These are phyloP conservation scores for Bombylius major DNA, from an alignment of 2,888 invertebrate genomes.

Conservation along the genomic window DNA sequence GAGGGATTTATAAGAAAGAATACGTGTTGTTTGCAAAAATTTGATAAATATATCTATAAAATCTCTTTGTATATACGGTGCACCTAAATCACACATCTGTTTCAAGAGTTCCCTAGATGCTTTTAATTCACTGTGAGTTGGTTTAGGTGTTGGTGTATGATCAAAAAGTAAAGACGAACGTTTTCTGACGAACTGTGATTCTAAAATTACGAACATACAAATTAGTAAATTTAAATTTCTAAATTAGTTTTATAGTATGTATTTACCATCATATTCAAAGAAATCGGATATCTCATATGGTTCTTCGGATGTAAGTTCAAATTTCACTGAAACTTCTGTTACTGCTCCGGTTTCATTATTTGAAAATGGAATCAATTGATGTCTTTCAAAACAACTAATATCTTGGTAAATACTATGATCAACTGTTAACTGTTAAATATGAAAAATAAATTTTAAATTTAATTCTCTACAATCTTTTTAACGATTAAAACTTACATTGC, in stretches of 20 bases:
- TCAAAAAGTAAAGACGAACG: conserved; percentile 59
- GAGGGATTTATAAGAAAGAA: conserved; percentile 55
- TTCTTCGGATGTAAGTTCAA: conserved; percentile 44
- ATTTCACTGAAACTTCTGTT: conserved; percentile 48
- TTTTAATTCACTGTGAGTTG: conserved; percentile 56
- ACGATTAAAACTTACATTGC: conserved; percentile 36
- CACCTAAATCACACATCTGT: conserved; percentile 48
- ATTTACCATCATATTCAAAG: conserved; percentile 24
- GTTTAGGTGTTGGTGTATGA: conserved; percentile 51
- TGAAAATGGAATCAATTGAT: conserved; percentile 64
- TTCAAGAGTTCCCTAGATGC: conserved; percentile 57
- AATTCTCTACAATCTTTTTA: too few relatives aligned
- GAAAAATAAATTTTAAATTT: not conserved
- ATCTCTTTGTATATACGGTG: conserved; percentile 46
- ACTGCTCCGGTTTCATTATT: conserved; percentile 59
- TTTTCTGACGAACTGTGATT: conserved; percentile 30
- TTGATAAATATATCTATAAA: conserved; percentile 51
- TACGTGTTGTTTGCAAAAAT: conserved; percentile 53
- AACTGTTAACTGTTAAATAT: conserved; percentile 43
- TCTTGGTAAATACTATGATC: conserved; percentile 63
- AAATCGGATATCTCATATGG: conserved; percentile 23
- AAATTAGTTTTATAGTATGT: conserved; percentile 3
- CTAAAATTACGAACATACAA: conserved; percentile 15
- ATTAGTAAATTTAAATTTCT: not conserved
- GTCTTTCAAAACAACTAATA: conserved; percentile 58